Base-by-base conservation (phyloP, 2,888 invertebrate species). In the Caradrina kadenii region DNA sequence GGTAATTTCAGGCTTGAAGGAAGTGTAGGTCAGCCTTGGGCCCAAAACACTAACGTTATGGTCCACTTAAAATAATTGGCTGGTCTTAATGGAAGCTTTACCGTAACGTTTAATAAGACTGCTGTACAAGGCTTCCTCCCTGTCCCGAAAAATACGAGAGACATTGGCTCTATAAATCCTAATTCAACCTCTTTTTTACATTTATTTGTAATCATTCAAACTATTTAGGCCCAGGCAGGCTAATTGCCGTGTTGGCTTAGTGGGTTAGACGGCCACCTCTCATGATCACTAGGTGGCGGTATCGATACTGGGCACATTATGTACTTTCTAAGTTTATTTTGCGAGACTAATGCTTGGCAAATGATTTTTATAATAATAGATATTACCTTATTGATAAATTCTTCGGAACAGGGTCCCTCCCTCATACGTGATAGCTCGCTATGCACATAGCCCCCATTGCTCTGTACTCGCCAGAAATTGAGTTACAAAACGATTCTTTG, bases 401-500 rank as follows among this genome's bases (percentile, higher is more conserved):
- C 48, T 64, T 52, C 11, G 26, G n/a, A 55, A 53, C 54, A 48
- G 17, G n/a, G 39, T 50, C 21, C 39, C 26, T 7, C 45, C 19
- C n/a, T n/a, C 60, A 66, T 61, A 69, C 61, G 15, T 62, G 70
- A 67, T 62, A 54, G 50, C 45, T 42, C 63, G 39, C 72, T 79
- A 81, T 68, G 70, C 63, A 61, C 76, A 76, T 64, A 73, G 79
- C 67, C 71, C 69, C 71, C 78, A 84, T 82, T 84, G 84, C 87
- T 84, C 81, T 90, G 91, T 90, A 90, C 90, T 91, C 89, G 86
- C 91, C 91, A 74, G 93, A 93, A 94, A 94, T 94, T 93, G 94
- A 93, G 93, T 94, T 93, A 94, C 93, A 92, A 93, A 94, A 92
- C 93, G 94, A 92, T 94, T 94, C 93, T 93, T 93, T 92, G 88